These are phyloP conservation scores for Branchipolynoe longqiensis DNA, from an alignment of 2,888 invertebrate genomes.

Conservation along the genomic window DNA sequence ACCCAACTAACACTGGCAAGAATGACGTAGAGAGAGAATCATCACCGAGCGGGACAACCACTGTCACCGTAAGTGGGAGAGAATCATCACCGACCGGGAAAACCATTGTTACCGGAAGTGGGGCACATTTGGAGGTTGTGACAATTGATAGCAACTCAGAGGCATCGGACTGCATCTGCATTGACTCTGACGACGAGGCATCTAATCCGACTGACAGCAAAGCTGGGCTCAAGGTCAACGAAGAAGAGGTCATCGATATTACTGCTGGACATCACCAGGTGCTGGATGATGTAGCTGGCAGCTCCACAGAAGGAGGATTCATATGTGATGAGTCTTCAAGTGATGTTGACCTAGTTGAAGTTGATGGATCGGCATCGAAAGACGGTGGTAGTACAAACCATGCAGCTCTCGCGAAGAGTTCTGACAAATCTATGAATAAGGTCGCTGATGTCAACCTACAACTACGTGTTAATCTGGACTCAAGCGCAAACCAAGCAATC, in stretches of 20 bases:
- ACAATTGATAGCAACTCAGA: constrained; percentile 14
- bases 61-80: too few relatives aligned
- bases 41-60: too few relatives aligned
- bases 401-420: background rate
- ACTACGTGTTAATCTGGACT: too few relatives aligned
- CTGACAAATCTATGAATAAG: background rate
- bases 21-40: too few relatives aligned
- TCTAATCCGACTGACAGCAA: background rate
- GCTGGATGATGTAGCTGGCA: constrained; percentile 6
- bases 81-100: too few relatives aligned
- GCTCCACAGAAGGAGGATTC: background rate
- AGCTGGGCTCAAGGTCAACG: background rate
- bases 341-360: constrained; percentile 57
- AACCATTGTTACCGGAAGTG: too few relatives aligned
- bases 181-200: background rate
- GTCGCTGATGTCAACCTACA: background rate
- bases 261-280: background rate
- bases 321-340: constrained; percentile 27
- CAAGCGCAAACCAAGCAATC: too few relatives aligned
- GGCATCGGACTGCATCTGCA: constrained; percentile 3
- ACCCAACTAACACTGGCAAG: too few relatives aligned
- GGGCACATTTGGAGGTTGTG: background rate
- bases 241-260: background rate
- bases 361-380: too few relatives aligned
- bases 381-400: background rate